Evolutionary conservation across 53 echinoderm and acorn worm species (phyloP), one percentile per base, ranked within the genome.

Genomic region (Hippasteria phrygiana): DNA sequence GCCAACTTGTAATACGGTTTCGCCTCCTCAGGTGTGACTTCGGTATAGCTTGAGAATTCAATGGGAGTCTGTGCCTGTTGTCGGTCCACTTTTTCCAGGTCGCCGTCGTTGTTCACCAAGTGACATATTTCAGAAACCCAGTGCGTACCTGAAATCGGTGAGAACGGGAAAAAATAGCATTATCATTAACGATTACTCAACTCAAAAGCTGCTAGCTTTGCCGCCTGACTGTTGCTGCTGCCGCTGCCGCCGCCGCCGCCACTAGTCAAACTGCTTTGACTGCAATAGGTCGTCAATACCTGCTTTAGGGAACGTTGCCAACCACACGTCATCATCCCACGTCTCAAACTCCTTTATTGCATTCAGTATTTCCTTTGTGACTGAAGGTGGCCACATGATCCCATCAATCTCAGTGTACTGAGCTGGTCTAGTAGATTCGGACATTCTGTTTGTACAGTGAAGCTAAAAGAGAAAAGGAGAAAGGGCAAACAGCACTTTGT

Each of bases 81-180:
- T 37, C 40, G 37, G 0, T 72, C 37, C 38, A 22, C 28, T 40
- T 74, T 14, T 0, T 72, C 37, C 26, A 22, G 9, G 1, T 43
- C 27, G 22, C 74, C 40, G 12, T 27, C 40, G 74, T 45, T 3
- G n/a, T 74, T 74, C 22, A 74, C 40, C 74, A 74, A 45, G 43
- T 41, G 36, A 42, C 74, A 74, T 74, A 74, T 74, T 74, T 74
- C 74, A 74, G 74, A 74, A 74, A 41, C 46, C 74, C 74, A 74
- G 16, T 74, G 74, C 5, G 74, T 74, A 41, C 74, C 74, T 74
- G 41, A 48, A 48, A 48, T 10, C 8, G 48, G 48, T 48, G 48
- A 48, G 8, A 48, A 48, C n/a, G n/a, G n/a, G n/a, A n/a, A n/a
- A n/a, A n/a, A n/a, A n/a, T n/a, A n/a, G n/a, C n/a, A n/a, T n/a